A percentile compares a stretch with the other conserved stretches of the same genome.
Conservation (phyloP, 2,797 vertebrate species). For the Epinephelus coioides region DNA sequence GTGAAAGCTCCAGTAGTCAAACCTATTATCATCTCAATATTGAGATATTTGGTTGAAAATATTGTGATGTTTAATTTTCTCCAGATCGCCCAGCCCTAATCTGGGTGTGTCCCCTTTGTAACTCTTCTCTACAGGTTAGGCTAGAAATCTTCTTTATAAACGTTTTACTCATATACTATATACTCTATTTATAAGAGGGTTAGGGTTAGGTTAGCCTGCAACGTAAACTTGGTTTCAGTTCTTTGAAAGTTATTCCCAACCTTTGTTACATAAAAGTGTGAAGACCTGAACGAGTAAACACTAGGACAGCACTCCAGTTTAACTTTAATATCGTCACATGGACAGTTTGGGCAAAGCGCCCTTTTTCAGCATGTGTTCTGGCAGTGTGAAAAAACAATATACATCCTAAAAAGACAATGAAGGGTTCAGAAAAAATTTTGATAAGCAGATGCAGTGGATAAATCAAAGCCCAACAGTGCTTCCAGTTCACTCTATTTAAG, state of each 20-base stretch:
- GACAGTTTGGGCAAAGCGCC: too few relatives aligned
- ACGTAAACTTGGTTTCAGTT: not conserved
- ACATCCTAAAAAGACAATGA: not conserved
- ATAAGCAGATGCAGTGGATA: constrained; percentile 2
- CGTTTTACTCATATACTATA: too few relatives aligned
- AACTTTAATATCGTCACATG: too few relatives aligned
- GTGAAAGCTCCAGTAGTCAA: too few relatives aligned
- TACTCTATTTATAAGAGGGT: not conserved
- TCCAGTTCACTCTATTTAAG: not conserved
- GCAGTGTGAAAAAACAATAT: too few relatives aligned
- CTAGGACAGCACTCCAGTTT: too few relatives aligned
- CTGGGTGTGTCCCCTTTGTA: not conserved
- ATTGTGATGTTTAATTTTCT: too few relatives aligned
- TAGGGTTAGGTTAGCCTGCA: too few relatives aligned
- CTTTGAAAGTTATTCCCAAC: not conserved
- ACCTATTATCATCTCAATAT: too few relatives aligned
- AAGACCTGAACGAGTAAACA: not conserved
- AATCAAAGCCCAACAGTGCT: not conserved
- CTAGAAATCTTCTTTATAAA: too few relatives aligned
- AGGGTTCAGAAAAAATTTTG: not conserved
- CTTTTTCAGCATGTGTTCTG: too few relatives aligned
- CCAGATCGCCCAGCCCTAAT: not conserved
- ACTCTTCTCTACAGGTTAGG: not conserved
- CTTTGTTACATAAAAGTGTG: not conserved
- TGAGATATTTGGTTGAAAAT: too few relatives aligned